Conservation (phyloP, 2,888 invertebrate species). For the Leptopilina myrica region DNA sequence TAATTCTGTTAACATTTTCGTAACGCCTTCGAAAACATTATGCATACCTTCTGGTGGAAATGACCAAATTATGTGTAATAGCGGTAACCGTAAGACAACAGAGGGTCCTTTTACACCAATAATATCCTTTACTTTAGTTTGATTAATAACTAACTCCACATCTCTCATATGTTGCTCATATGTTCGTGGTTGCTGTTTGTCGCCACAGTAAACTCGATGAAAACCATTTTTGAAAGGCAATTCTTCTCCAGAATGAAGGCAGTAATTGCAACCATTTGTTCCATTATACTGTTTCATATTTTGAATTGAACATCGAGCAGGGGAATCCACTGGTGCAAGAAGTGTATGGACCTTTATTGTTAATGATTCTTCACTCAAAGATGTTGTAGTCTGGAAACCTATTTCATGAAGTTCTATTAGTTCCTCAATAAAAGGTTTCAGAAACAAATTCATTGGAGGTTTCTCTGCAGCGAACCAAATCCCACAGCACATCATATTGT, state of each 20-base stretch:
- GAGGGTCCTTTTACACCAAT: constrained; percentile 49
- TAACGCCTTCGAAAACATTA: constrained; percentile 47
- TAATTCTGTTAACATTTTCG: constrained; percentile 42
- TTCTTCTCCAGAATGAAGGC: constrained; percentile 42
- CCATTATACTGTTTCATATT: constrained; percentile 49
- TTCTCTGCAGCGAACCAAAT: constrained; percentile 27
- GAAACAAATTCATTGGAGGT: not conserved
- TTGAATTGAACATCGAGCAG: constrained; percentile 38
- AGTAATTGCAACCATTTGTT: constrained; percentile 45
- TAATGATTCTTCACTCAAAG: constrained; percentile 15
- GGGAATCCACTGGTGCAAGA: constrained; percentile 20
- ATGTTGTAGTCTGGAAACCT: constrained; percentile 36
- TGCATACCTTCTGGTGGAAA: constrained; percentile 54
- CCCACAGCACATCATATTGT: constrained; percentile 40
- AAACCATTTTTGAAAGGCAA: constrained; percentile 21
- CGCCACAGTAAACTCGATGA: constrained; percentile 26
- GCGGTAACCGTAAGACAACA: constrained; percentile 35
- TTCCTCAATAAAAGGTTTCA: constrained; percentile 44
- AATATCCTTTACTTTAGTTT: constrained; percentile 1
- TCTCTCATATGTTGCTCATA: constrained; percentile 1
- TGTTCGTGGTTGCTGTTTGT: constrained; percentile 16
- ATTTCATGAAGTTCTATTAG: constrained; percentile 43
- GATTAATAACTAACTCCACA: not conserved
- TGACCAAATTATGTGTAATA: constrained; percentile 46
- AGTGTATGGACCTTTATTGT: constrained; percentile 44